A percentile compares a stretch with the other conserved stretches of the same genome.
phyloP scores from a whole-genome alignment of 2,888 invertebrate species.

The Nephrotoma guestfalica region DNA sequence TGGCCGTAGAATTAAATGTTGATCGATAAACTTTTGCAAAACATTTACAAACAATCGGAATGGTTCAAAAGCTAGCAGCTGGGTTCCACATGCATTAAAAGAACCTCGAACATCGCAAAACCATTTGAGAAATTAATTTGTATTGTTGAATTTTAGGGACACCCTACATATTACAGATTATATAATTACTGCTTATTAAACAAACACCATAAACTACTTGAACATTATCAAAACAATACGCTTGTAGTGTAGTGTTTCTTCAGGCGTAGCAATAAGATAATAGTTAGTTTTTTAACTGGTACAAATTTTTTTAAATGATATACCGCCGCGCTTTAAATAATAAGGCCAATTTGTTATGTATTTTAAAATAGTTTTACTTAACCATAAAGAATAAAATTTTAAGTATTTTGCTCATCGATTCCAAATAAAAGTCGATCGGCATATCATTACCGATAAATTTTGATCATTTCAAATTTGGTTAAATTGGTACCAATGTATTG shows the following conservation, averaged over 20 bases:
- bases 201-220: neutral
- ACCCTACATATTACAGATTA: neutral
- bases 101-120: too few species aligned
- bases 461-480: neutral
- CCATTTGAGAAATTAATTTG: too few species aligned
- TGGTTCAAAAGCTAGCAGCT: too few species aligned
- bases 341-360: neutral
- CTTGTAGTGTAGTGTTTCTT: neutral
- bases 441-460: neutral
- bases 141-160: too few species aligned
- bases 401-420: neutral
- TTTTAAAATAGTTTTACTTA: neutral
- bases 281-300: neutral
- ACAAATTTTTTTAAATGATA: neutral
- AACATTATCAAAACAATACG: neutral
- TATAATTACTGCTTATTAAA: neutral
- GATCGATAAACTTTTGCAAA: too few species aligned
- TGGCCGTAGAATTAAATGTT: too few species aligned
- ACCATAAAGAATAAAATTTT: neutral
- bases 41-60: too few species aligned
- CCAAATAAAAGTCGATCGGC: neutral
- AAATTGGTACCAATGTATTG: neutral
- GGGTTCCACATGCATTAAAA: too few species aligned
- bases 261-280: neutral
- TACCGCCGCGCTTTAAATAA: neutral